phyloP scores from a whole-genome alignment of 2,113 vertebrate species.

The Cheirogaleus medius region DNA sequence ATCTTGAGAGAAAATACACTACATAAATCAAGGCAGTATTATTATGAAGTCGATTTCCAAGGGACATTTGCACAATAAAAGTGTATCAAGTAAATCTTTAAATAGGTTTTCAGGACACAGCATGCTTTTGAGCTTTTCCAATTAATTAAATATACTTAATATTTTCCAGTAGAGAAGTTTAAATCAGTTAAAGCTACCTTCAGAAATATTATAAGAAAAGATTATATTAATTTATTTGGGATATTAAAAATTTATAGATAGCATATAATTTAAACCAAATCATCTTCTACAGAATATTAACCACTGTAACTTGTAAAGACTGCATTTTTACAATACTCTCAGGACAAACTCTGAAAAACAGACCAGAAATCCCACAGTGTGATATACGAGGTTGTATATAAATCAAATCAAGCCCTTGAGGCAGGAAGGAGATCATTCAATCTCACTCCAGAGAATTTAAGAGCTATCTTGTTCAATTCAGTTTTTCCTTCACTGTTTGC shows the following conservation, averaged over 20 bases:
- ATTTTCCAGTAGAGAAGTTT: not conserved
- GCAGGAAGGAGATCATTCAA: not conserved
- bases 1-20: not conserved
- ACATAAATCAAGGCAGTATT: not conserved
- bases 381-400: not conserved
- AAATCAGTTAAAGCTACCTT: not conserved
- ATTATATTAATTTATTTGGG: not conserved
- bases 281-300: not conserved
- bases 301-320: not conserved
- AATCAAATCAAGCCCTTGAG: not conserved
- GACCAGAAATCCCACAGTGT: not conserved
- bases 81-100: constrained; percentile 11
- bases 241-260: not conserved
- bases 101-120: not conserved
- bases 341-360: not conserved
- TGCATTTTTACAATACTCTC: not conserved
- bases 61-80: not conserved
- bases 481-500: not conserved
- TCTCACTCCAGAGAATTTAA: not conserved
- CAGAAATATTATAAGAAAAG: not conserved
- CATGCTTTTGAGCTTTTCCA: not conserved
- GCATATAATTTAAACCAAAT: not conserved
- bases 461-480: not conserved
- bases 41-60: not conserved
- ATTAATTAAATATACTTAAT: not conserved